These are phyloP conservation scores for Tyrophagus putrescentiae DNA, from an alignment of 1,140 invertebrate species.

Conservation along the genomic window DNA sequence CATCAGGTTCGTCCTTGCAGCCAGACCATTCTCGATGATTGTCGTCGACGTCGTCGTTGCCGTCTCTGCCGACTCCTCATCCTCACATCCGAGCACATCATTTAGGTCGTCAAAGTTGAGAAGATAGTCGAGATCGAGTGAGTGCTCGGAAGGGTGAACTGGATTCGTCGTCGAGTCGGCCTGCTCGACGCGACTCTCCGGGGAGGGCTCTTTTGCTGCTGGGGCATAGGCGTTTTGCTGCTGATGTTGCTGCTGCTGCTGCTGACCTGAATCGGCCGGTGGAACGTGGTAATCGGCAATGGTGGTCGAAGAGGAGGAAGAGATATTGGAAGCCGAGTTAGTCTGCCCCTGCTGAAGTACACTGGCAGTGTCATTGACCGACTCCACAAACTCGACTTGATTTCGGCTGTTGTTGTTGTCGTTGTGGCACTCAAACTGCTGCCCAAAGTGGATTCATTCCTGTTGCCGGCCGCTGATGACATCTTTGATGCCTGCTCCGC, in stretches of 20 bases:
- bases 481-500: conserved; percentile 78
- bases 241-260: background rate
- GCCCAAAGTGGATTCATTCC: conserved; percentile 73
- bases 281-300: background rate
- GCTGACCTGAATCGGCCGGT: background rate
- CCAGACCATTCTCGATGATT: too few relatives aligned
- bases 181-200: background rate
- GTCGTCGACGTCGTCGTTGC: background rate
- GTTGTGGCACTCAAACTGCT: conserved; percentile 63
- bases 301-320: too few relatives aligned
- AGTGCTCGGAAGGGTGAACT: background rate
- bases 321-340: background rate
- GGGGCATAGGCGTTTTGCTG: background rate
- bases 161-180: background rate
- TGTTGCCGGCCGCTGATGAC: conserved; percentile 87
- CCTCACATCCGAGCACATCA: background rate
- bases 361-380: background rate
- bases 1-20: too few relatives aligned
- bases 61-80: background rate
- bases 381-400: background rate
- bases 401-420: conserved; percentile 44
- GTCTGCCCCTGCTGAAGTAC: background rate
- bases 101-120: conserved; percentile 18
- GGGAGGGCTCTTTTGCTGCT: background rate
- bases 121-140: conserved; percentile 14